Conservation (phyloP, 1,140 invertebrate genomes). For the Trichonephila clavipes region DNA sequence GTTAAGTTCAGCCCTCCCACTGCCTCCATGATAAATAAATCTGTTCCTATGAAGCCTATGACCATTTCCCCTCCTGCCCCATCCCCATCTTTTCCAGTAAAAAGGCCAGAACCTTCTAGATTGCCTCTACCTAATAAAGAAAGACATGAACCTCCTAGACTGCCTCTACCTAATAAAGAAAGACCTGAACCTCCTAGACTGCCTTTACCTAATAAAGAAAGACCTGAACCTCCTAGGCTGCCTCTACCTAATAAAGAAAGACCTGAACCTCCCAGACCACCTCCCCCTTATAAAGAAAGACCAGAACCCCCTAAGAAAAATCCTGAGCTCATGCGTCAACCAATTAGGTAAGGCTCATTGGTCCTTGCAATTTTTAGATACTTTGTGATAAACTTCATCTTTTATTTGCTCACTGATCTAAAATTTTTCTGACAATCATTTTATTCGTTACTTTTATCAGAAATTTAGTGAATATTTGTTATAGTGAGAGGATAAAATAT, state of each 20-base stretch:
- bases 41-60: neutral
- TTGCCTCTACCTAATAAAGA: neutral
- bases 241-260: neutral
- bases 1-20: conserved; percentile 55
- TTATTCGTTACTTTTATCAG: too few species aligned
- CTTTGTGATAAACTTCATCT: too few species aligned
- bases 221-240: conserved; percentile 4
- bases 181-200: conserved; percentile 8
- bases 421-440: too few species aligned
- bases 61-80: neutral
- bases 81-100: neutral
- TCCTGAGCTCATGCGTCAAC: conserved; percentile 56
- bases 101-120: conserved; percentile 2
- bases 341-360: conserved; percentile 6
- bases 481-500: too few species aligned
- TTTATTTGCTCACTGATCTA: too few species aligned
- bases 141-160: conserved; percentile 7
- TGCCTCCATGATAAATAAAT: conserved; percentile 7
- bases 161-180: neutral
- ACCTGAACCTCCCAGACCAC: conserved; percentile 1
- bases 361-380: too few species aligned
- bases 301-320: neutral
- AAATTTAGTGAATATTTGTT: too few species aligned
- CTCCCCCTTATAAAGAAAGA: too few species aligned
- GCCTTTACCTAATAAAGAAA: neutral